phyloP scores from a whole-genome alignment of 2,888 invertebrate genomes.

The Dichetophora obliterata region DNA sequence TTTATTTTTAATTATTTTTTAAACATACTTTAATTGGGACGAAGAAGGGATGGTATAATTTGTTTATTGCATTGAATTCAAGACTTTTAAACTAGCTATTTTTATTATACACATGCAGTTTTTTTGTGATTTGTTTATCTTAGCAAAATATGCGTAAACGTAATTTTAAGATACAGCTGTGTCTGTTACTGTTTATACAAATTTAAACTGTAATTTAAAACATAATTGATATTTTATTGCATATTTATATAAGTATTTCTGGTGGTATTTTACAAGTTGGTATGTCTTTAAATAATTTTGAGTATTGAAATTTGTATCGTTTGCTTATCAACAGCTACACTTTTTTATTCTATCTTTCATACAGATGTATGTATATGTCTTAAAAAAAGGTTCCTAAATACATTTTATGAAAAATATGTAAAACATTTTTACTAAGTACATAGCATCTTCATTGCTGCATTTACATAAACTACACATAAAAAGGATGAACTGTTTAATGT shows the following conservation, averaged over 20 bases:
- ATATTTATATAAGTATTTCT: background rate
- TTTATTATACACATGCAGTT: background rate
- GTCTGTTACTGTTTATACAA: too few relatives aligned
- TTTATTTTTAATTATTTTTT: background rate
- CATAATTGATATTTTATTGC: background rate
- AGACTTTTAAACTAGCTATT: slow-evolving; percentile 4
- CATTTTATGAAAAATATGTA: slow-evolving; percentile 30
- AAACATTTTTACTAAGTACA: slow-evolving; percentile 8
- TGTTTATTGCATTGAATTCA: background rate
- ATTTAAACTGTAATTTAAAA: background rate
- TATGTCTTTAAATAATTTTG: background rate
- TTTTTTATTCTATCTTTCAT: background rate
- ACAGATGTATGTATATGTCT: background rate
- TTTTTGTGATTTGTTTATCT: slow-evolving; percentile 22
- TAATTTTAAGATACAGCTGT: background rate
- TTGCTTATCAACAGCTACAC: background rate
- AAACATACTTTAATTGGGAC: background rate
- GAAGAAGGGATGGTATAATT: background rate
- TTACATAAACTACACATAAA: too few relatives aligned
- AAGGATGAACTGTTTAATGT: slow-evolving; percentile 1
- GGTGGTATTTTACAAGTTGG: background rate
- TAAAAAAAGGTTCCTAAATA: slow-evolving; percentile 27
- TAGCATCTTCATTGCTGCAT: background rate
- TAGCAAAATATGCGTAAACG: slow-evolving; percentile 27
- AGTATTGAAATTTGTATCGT: background rate